These are phyloP conservation scores for Helobdella robusta DNA, from an alignment of 2,888 invertebrate species.

Conservation along the genomic window DNA sequence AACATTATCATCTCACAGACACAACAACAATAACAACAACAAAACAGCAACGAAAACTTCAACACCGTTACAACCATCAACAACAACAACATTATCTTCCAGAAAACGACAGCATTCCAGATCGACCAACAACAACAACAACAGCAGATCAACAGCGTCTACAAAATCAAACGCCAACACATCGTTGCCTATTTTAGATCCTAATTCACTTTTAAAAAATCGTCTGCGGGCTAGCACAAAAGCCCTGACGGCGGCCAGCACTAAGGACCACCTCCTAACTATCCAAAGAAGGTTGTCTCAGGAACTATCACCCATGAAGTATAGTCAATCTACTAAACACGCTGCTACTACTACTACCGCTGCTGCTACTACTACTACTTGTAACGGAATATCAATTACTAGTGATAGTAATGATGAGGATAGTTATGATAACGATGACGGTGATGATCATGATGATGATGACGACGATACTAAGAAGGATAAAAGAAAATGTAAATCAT, in stretches of 20 bases:
- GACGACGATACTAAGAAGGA: too few species aligned
- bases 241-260: slow-evolving; percentile 21
- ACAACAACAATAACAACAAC: neutral
- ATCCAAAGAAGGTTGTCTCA: neutral
- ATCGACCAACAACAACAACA: too few species aligned
- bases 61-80: neutral
- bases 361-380: too few species aligned
- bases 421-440: too few species aligned
- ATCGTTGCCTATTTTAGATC: neutral
- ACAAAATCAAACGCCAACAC: neutral
- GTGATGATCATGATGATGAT: too few species aligned
- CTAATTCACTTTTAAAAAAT: slow-evolving; percentile 13
- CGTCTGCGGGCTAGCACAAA: slow-evolving; percentile 26
- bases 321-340: neutral
- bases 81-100: neutral
- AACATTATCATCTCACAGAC: too few species aligned
- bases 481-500: too few species aligned
- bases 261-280: slow-evolving; percentile 16
- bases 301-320: slow-evolving; percentile 1
- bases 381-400: too few species aligned
- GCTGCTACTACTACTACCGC: too few species aligned
- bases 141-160: slow-evolving; percentile 2
- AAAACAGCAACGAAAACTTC: neutral
- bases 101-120: too few species aligned
- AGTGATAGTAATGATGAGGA: too few species aligned